Base-by-base conservation (phyloP, 2,888 invertebrate genomes). In the Leptinotarsa juncta region DNA sequence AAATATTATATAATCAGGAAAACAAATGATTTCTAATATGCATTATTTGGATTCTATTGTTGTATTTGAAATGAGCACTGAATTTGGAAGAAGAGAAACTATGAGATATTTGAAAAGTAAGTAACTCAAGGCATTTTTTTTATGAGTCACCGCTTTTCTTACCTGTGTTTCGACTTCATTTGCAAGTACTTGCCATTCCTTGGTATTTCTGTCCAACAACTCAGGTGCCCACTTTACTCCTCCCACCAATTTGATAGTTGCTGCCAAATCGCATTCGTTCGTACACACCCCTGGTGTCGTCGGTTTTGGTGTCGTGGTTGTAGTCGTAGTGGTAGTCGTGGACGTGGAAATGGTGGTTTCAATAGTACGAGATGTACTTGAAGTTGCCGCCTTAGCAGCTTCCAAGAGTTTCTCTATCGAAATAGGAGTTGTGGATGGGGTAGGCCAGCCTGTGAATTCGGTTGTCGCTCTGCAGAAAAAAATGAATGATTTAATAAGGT, bases 401-500 rank as follows among this genome's bases (percentile, higher is more conserved):
- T 94, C 94, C 67, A 96, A 85, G 10, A 95, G 89, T 85, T 95
- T 94, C 84, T 96, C 95, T 73, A 95, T 94, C 0, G 95, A 95
- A 81, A 96, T 93, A 0, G 96, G 95, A 0, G 96, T 96, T 0
- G 96, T 96, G 1, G 96, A 94, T 7, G 95, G 93, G 0, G 95
- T 94, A 15, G 96, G 96, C 96, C 96, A 96, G 18, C 96, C 96
- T 16, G 96, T 96, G 83, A 96, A 96, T 87, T 95, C 96, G 20
- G 96, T 96, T 12, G 95, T 95, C 26, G 93, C 94, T 88, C 95
- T 94, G 83, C 57, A 88, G 77, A 72, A 72, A 66, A 23, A 65
- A 60, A 23, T 16, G 14, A 42, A 62, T 16, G 12, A 32, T 18
- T 42, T 42, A 42, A 10, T 42, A 2, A 7, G 32, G 32, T 32